Conservation (phyloP, 2,888 invertebrate genomes). For the Eueremaeus valkanovi region DNA sequence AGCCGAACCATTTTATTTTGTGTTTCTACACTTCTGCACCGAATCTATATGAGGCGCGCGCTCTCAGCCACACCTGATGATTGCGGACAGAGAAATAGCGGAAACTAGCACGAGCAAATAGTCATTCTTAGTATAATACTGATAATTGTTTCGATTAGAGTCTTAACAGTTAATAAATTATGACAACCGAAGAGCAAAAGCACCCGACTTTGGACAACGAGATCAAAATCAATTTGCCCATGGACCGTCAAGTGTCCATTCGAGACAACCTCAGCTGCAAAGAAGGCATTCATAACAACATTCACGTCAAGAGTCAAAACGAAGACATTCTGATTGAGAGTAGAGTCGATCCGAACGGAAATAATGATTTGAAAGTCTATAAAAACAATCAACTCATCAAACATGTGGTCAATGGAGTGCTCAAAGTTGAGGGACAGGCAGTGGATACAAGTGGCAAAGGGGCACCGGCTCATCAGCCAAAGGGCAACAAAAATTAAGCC, state of each 20-base stretch:
- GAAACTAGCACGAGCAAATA: no score
- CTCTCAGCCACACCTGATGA: no score
- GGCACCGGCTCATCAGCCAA: no score
- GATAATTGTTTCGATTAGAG: no score
- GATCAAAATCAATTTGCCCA: slow-evolving; percentile 13
- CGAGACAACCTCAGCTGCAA: background rate
- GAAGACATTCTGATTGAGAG: slow-evolving; percentile 17
- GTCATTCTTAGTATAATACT: no score
- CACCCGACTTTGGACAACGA: slow-evolving; percentile 7
- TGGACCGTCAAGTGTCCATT: background rate
- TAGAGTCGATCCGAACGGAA: background rate
- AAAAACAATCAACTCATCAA: background rate
- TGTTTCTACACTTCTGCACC: no score
- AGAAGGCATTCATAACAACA: slow-evolving; percentile 1
- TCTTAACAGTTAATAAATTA: no score
- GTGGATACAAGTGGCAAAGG: background rate
- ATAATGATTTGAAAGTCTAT: slow-evolving; percentile 6
- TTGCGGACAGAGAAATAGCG: no score
- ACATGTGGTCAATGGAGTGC: slow-evolving; percentile 8
- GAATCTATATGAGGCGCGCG: no score
- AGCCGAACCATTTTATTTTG: no score
- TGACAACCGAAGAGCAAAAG: background rate
- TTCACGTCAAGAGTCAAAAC: slow-evolving; percentile 17
- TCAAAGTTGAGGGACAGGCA: background rate
- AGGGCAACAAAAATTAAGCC: no score